Evolutionary conservation across 1,140 invertebrate species (phyloP), one percentile per base, ranked within the genome.

Genomic region (Trichonephila clavata): DNA sequence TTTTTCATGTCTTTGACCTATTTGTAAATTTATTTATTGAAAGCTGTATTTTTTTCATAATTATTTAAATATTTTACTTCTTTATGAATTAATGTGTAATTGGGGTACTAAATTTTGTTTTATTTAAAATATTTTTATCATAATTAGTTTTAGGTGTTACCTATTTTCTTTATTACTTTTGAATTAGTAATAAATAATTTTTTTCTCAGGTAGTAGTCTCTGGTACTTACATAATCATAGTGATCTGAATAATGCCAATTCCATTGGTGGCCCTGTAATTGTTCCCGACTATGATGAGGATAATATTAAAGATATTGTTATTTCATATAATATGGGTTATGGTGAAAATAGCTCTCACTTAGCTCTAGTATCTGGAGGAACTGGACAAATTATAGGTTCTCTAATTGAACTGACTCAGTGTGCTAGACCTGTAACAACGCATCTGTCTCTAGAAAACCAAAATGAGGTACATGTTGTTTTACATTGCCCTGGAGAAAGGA

Each of bases 171-270:
- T 50, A 20, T 59, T 24, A 14, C n/a, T 57, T 24, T 2, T 84
- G 59, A 24, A 6, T 57, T 84, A 7, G 43, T 84, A n/a, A 50
- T 50, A 84, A 60, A 13, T 24, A 84, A 59, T 59, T 24, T 84
- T 86, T 27, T 87, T 87, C 59, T 5, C 27, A 93, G 92, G 92
- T 86, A 63, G 63, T 24, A 88, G 83, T 61, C 43, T 93, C 13
- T 93, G 92, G 92, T 93, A 93, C 57, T 27, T 93, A 6, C 92
- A 93, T 81, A 93, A 93, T 81, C 92, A 93, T 59, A 87, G 92
- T 63, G 60, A 88, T 63, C 10, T 93, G 13, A 77, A 16, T 20
- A 81, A 27, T 80, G 84, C 86, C 61, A 27, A 87, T 93, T 80
- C 86, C 32, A 80, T 93, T 39, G 32, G 61, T 81, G 86, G 86